Percentiles rank a stretch among this genome's conserved stretches.
phyloP scores from a whole-genome alignment of 2,888 invertebrate species.

The Dasypolia templi region DNA sequence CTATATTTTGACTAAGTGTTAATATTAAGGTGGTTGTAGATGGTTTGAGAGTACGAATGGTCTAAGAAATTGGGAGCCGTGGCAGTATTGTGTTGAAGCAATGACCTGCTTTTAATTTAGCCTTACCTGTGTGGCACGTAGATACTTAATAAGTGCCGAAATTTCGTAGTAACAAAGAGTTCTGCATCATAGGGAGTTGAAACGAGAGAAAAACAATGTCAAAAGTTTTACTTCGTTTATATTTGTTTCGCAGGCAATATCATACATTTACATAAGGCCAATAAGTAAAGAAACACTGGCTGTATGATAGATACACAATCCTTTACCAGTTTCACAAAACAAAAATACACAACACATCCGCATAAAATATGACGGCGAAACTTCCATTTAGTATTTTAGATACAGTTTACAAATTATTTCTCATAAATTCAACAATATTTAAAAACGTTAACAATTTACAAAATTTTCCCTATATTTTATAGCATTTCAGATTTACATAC shows the following conservation, averaged over 20 bases:
- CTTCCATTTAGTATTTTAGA: conserved; percentile 70
- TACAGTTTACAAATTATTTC: conserved; percentile 81
- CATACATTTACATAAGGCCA: conserved; percentile 85
- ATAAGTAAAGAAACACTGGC: conserved; percentile 77
- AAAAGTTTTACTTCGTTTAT: conserved; percentile 81
- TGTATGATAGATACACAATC: conserved; percentile 72
- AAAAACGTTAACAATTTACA: conserved; percentile 88
- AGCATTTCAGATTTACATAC: conserved; percentile 76
- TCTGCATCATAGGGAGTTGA: not conserved
- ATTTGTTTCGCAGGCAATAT: conserved; percentile 85
- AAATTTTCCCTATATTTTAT: conserved; percentile 77
- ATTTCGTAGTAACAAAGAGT: not conserved
- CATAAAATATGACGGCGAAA: conserved; percentile 72
- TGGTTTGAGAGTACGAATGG: conserved; percentile 70
- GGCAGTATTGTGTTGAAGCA: conserved; percentile 25
- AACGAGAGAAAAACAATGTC: conserved; percentile 60
- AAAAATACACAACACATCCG: conserved; percentile 62
- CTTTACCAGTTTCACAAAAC: conserved; percentile 63
- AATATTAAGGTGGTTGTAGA: conserved; percentile 76
- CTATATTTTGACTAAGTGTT: conserved; percentile 85
- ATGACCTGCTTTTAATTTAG: conserved; percentile 20
- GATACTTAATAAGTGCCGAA: not conserved
- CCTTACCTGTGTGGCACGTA: conserved; percentile 12
- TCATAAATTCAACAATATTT: conserved; percentile 87
- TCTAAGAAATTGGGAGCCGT: conserved; percentile 64